These are phyloP conservation scores for Aquatica leii DNA, from an alignment of 2,888 invertebrate genomes.

Conservation along the genomic window DNA sequence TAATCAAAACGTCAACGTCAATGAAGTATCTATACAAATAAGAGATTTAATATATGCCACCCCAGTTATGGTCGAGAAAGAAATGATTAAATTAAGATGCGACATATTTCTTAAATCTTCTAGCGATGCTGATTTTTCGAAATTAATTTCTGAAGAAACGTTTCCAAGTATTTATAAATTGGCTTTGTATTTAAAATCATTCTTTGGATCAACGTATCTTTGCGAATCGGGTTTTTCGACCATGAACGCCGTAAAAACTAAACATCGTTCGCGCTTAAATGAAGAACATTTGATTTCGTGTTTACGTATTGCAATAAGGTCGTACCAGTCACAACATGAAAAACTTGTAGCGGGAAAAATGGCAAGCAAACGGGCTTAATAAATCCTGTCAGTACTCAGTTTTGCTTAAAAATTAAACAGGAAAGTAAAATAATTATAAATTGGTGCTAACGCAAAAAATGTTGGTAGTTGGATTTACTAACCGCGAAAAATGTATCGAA, in stretches of 20 bases:
- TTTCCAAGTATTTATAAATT: constrained; percentile 4
- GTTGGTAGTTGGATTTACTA: too few species aligned
- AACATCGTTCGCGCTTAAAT: constrained; percentile 14
- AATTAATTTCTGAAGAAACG: constrained; percentile 7
- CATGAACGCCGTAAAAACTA: constrained; percentile 18
- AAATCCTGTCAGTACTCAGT: too few species aligned
- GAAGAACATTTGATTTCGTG: constrained; percentile 11
- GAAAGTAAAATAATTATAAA: too few species aligned
- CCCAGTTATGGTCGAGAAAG: background rate
- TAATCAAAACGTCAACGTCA: constrained; percentile 5
- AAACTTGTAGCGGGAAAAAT: constrained; percentile 12
- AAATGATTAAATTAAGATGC: constrained; percentile 6
- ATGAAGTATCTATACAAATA: constrained; percentile 6
- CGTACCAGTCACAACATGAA: constrained; percentile 14
- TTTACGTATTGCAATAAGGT: constrained; percentile 17
- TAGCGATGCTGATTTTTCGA: constrained; percentile 8
- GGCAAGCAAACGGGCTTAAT: too few species aligned
- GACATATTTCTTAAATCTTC: constrained; percentile 15
- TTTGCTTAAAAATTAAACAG: too few species aligned
- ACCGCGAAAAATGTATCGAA: too few species aligned
- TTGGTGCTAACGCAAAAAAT: too few species aligned
- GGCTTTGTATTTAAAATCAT: constrained; percentile 13
- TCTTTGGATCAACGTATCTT: constrained; percentile 18
- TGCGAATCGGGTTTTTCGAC: constrained; percentile 19
- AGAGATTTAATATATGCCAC: background rate